Evolutionary conservation across 2,888 invertebrate genomes (phyloP), one percentile per base, ranked within the genome.

Genomic region (Drosophila melanosoma): DNA sequence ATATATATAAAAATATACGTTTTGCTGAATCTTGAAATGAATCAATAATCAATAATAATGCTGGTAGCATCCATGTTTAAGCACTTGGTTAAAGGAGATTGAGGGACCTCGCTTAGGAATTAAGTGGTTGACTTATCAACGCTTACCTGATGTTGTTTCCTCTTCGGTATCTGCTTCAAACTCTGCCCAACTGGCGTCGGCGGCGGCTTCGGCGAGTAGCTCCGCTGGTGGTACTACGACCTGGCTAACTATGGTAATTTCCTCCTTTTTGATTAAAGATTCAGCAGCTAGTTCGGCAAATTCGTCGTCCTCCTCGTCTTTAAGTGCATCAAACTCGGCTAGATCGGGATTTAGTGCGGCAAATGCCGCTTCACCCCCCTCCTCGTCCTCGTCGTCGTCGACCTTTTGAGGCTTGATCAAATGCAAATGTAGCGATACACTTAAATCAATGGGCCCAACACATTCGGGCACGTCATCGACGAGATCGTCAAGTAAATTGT

Each of bases 211-310:
- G 10, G 94, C 93, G 40, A 94, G 93, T 82, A 94, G 92, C 56
- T 94, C 93, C 76, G 93, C 93, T 70, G 94, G 93, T 58, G 94
- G 93, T 15, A 90, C 54, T 6, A 89, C 77, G 32, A 92, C 90
- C 85, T 94, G 87, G 52, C 85, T 90, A 23, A 93, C 89, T 58
- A 93, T 84, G 67, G 91, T 92, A 35, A 93, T 91, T 40, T 94
- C 94, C 81, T 94, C 94, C 71, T 94, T 92, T 90, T 95, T 95
- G 3, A 94, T 94, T 81, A 96, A 93, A 32, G 97, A 97, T 93
- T 97, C 96, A n/a, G 95, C 95, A 23, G 97, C 97, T 94, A 97
- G 92, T 87, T 95, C 94, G 38, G 96, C 95, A 92, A 97, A 97
- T 93, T 97, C 97, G 89, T 96, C 96, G 88, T 96, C 95, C 64